These are phyloP conservation scores for Labia minor DNA, from an alignment of 2,888 invertebrate genomes.

Conservation along the genomic window DNA sequence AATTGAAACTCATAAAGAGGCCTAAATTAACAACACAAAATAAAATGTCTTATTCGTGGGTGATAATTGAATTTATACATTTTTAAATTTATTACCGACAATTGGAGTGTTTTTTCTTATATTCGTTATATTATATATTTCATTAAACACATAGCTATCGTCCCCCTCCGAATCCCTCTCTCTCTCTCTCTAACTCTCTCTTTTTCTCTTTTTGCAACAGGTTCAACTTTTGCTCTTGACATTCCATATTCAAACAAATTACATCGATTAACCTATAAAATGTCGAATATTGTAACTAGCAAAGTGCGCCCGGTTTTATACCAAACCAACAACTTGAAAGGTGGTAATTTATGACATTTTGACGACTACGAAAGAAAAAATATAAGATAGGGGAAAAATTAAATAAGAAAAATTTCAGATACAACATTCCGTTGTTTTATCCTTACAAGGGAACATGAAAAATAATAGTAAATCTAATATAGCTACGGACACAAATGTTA, in stretches of 20 bases:
- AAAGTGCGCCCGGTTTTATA: background rate
- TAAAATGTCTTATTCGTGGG: too few species aligned
- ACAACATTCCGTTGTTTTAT: background rate
- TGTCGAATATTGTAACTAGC: background rate
- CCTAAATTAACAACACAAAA: too few species aligned
- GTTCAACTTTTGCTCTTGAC: background rate
- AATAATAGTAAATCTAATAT: too few species aligned
- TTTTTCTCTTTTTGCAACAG: background rate
- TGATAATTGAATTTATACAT: too few species aligned
- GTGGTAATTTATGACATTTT: background rate
- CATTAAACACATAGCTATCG: background rate
- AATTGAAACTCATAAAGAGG: too few species aligned
- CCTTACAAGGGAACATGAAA: background rate
- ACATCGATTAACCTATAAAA: background rate
- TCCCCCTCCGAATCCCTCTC: too few species aligned
- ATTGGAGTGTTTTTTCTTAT: too few species aligned
- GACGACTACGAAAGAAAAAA: background rate
- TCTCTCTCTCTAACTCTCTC: too few species aligned
- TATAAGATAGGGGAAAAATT: background rate
- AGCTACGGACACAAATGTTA: too few species aligned
- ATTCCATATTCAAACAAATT: conserved; percentile 8
- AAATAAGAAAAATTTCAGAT: too few species aligned
- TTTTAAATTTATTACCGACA: too few species aligned
- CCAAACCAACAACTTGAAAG: background rate
- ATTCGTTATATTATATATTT: too few species aligned